Evolutionary conservation across 2,113 vertebrate species (phyloP), one percentile per base, ranked within the genome.

Genomic region (Muscicapa adusta): DNA sequence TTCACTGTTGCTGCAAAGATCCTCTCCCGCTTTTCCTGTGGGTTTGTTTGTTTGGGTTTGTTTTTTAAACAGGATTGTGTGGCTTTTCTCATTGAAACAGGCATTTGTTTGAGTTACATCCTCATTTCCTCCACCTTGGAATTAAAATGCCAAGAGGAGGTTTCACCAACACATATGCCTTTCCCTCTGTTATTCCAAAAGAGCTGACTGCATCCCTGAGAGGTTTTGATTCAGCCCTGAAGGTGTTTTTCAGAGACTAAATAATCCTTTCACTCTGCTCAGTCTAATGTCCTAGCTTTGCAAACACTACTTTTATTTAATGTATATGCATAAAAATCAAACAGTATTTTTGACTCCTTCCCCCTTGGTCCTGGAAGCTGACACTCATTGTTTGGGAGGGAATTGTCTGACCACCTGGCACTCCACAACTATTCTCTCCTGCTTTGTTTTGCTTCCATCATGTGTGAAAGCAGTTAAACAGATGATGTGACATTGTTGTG

Each of bases 251-350:
- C 63, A 94, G 77, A 88, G 17, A 54, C 31, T 78, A 86, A 96
- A 91, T 85, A 85, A 76, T 91, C 96, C 72, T 85, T 96, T 85
- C 77, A 66, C 29, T 48, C 70, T 86, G 67, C 79, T 94, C 83
- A 88, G 23, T 68, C 62, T 92, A 76, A 28, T 19, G 23, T 28
- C 26, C 34, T 65, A 75, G 50, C 54, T 97, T 94, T 73, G 74
- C 80, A 73, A 79, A 43, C 36, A 16, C 1, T 16, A 28, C 4
- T 34, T 73, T 73, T 57, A 84, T 96, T 92, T 85, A 90, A 96
- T 74, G 51, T 43, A 95, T 65, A 91, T 36, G 31, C 70, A 93
- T 70, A 86, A 93, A 97, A 96, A 95, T 60, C 74, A 91, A 95
- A 86, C 56, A 58, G 40, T 94, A 38, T 87, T 91, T 96, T 95